These are phyloP conservation scores for Rhynchonycteris naso DNA, from an alignment of 2,797 vertebrate genomes.

Conservation along the genomic window DNA sequence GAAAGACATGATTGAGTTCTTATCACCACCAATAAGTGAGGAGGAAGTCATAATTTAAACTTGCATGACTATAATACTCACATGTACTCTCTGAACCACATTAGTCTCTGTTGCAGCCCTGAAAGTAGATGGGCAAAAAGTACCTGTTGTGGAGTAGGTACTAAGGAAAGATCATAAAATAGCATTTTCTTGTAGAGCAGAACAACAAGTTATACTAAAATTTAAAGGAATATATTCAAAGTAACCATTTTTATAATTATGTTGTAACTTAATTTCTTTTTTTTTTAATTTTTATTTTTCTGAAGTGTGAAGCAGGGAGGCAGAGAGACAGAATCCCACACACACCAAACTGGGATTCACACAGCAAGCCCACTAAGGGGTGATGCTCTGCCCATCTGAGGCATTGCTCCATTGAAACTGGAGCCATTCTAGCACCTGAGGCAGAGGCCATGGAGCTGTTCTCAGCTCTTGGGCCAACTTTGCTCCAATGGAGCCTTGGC, in stretches of 20 bases:
- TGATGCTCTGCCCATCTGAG: no score
- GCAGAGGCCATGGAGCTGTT: no score
- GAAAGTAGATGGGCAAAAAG: not conserved
- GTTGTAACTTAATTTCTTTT: not conserved
- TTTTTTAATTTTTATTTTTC: no score
- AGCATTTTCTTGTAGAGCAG: not conserved
- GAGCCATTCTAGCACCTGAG: no score
- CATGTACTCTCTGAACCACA: not conserved
- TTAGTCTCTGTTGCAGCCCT: not conserved
- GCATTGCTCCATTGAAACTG: no score
- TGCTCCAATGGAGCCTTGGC: no score
- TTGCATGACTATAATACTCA: not conserved
- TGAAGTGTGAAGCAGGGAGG: no score
- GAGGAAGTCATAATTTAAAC: conserved; percentile 7
- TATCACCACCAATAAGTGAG: not conserved
- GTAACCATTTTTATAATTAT: not conserved
- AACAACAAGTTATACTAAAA: not conserved
- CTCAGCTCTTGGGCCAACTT: no score
- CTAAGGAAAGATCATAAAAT: not conserved
- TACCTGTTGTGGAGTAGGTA: not conserved
- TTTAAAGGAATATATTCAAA: not conserved
- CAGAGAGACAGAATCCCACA: no score
- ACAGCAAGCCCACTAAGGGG: no score
- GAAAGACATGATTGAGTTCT: not conserved
- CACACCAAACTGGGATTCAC: no score